Conservation (phyloP, 2,113 vertebrate genomes). For the Pica pica region DNA sequence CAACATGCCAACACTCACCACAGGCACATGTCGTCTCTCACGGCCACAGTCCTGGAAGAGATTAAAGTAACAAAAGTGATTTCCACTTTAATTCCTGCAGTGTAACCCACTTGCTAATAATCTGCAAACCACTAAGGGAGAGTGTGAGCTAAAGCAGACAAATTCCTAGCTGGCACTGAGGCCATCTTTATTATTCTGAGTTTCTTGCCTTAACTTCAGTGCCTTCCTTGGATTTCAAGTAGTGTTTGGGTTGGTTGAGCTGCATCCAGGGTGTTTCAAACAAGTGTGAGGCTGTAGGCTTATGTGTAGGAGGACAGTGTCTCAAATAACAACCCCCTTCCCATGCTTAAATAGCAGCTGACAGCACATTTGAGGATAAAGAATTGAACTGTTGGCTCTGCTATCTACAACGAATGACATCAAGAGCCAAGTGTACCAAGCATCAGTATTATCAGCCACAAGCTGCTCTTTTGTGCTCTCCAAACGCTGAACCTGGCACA, state of each 20-base stretch:
- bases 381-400: neutral
- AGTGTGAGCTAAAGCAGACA: neutral
- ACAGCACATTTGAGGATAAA: neutral
- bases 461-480: neutral
- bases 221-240: neutral
- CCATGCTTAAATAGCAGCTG: neutral
- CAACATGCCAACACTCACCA: constrained; percentile 75
- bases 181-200: neutral
- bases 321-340: neutral
- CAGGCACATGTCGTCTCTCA: constrained; percentile 73
- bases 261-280: neutral
- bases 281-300: neutral
- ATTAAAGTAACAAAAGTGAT: neutral
- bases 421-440: neutral
- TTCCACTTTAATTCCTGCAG: neutral
- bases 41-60: constrained; percentile 81
- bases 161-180: neutral
- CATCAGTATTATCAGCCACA: neutral
- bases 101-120: neutral
- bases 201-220: neutral
- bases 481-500: fast-evolving
- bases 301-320: neutral
- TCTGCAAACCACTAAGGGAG: neutral
- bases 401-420: neutral
- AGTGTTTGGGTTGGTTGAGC: neutral